Conservation (phyloP, 2,888 invertebrate species). For the Eupithecia insigniata region DNA sequence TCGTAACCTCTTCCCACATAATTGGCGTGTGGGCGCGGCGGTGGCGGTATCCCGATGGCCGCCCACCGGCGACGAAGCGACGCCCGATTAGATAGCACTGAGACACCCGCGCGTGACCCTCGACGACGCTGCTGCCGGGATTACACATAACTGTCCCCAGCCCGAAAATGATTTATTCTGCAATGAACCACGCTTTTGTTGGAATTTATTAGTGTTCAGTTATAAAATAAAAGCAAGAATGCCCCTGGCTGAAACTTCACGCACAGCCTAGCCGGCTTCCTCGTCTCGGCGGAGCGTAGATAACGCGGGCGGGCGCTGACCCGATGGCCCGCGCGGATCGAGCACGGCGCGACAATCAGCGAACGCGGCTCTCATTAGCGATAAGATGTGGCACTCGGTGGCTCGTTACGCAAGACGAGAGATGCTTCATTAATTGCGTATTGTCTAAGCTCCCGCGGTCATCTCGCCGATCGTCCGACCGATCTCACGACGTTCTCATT, state of each 20-base stretch:
- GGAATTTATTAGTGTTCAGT: constrained; percentile 33
- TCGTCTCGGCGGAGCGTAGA: constrained; percentile 44
- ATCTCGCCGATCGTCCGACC: constrained; percentile 63
- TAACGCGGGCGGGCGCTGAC: constrained; percentile 49
- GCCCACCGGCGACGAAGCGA: constrained; percentile 79
- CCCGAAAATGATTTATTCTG: constrained; percentile 20
- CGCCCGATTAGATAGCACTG: constrained; percentile 77
- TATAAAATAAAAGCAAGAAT: constrained; percentile 27
- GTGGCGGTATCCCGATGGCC: constrained; percentile 78
- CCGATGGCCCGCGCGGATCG: constrained; percentile 51
- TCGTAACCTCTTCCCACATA: constrained; percentile 83
- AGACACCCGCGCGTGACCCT: constrained; percentile 48
- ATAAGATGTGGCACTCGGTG: constrained; percentile 64
- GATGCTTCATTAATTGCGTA: constrained; percentile 75
- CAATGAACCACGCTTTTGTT: neutral
- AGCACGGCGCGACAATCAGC: constrained; percentile 61
- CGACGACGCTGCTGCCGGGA: constrained; percentile 56
- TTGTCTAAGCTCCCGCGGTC: constrained; percentile 65
- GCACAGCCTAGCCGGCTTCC: constrained; percentile 43
- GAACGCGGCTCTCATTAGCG: constrained; percentile 68
- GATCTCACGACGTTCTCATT: constrained; percentile 66
- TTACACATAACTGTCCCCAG: constrained; percentile 41
- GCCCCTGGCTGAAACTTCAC: constrained; percentile 37
- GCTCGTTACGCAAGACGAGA: constrained; percentile 69
- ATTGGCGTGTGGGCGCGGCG: constrained; percentile 82